Percentiles rank a stretch among this genome's conserved stretches.
Conservation (phyloP, 1,140 invertebrate species). For the Diprion similis region DNA sequence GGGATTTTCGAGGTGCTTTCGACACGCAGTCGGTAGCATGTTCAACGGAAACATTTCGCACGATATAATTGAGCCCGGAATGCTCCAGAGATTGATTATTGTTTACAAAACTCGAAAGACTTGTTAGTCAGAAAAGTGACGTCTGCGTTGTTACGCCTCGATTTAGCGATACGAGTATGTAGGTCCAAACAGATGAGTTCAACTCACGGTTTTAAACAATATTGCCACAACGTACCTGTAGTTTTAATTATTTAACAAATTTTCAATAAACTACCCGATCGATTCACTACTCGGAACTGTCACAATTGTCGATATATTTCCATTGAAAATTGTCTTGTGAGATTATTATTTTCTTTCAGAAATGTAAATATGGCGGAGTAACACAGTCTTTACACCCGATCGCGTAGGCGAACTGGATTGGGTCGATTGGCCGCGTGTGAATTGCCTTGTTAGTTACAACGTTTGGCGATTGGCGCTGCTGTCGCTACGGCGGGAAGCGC, state of each 20-base stretch:
- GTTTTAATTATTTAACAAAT: neutral
- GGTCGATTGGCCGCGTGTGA: neutral
- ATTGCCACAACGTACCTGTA: neutral
- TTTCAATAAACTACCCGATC: neutral
- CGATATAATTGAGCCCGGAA: too few relatives aligned
- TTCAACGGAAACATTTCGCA: too few relatives aligned
- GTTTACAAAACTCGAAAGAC: too few relatives aligned
- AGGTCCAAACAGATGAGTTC: neutral
- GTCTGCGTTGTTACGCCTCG: too few relatives aligned
- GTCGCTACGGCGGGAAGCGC: neutral
- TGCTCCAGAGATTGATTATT: too few relatives aligned
- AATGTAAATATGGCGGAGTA: constrained; percentile 16
- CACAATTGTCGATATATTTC: neutral
- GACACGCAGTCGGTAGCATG: too few relatives aligned
- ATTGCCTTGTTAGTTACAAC: neutral
- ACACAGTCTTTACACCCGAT: neutral
- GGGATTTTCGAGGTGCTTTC: too few relatives aligned
- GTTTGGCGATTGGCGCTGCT: neutral
- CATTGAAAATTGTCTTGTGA: constrained; percentile 1
- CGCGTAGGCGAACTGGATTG: neutral
- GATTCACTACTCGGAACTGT: neutral
- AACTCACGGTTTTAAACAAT: neutral
- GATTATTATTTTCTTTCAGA: constrained; percentile 1
- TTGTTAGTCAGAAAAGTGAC: too few relatives aligned
- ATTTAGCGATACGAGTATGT: neutral